Percentiles rank a stretch among this genome's conserved stretches.
Evolutionary conservation across 2,888 invertebrate genomes (phyloP).

Genomic region (Drosophila mimetica): DNA sequence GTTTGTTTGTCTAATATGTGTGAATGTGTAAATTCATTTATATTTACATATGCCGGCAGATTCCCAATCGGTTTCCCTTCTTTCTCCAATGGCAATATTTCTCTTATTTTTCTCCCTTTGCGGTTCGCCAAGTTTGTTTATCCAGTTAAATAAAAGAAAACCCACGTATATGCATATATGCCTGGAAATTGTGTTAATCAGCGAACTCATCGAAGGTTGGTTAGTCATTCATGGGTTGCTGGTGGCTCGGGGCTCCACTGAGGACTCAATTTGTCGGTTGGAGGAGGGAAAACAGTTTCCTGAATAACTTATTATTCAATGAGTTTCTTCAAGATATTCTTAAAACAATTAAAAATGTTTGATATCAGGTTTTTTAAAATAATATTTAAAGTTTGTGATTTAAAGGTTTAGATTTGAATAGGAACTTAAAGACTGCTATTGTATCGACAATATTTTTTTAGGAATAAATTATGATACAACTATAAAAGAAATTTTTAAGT

Average conservation of each 20-base stretch:
- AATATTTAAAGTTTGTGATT: too few relatives aligned
- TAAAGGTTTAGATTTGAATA: too few relatives aligned
- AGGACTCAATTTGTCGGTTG: slow-evolving; percentile 7
- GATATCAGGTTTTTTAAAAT: too few relatives aligned
- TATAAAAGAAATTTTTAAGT: too few relatives aligned
- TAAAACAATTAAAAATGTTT: too few relatives aligned
- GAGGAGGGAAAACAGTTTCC: neutral
- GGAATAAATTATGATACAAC: too few relatives aligned
- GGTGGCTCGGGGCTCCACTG: neutral
- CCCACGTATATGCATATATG: slow-evolving; percentile 14
- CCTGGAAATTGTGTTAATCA: slow-evolving; percentile 68
- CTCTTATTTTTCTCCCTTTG: slow-evolving; percentile 39
- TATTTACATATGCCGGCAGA: slow-evolving; percentile 59
- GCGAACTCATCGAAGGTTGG: slow-evolving; percentile 34
- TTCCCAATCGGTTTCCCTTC: slow-evolving; percentile 52
- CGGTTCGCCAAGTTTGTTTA: slow-evolving; percentile 72
- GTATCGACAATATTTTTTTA: too few relatives aligned
- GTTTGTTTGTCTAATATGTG: slow-evolving; percentile 47
- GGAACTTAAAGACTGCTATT: too few relatives aligned
- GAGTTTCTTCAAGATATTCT: too few relatives aligned
- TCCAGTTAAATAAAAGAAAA: slow-evolving; percentile 59
- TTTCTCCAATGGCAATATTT: slow-evolving; percentile 13
- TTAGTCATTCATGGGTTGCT: slow-evolving; percentile 37
- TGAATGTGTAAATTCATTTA: slow-evolving; percentile 65
- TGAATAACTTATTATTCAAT: neutral